Evolutionary conservation across 1,140 invertebrate species (phyloP), one percentile per base, ranked within the genome.

Genomic region (Thaumatotibia leucotreta): DNA sequence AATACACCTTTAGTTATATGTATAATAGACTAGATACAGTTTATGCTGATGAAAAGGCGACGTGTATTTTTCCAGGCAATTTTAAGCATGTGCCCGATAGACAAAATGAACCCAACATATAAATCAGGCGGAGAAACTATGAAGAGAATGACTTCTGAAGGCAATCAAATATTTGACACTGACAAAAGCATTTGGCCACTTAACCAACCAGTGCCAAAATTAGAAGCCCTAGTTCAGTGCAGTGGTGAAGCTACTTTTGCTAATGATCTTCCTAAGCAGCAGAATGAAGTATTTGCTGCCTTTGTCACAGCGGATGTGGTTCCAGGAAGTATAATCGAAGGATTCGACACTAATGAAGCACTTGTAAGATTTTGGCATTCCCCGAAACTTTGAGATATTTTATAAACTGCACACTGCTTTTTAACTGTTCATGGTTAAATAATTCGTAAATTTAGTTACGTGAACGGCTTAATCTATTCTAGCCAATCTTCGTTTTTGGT

Each of bases 121-220:
- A 86, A 80, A 64, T 93, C 92, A 63, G 94, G 93, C 9, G 92
- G 90, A 0, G 70, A 75, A 27, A 63, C 92, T 10, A 76, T 94
- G 32, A 84, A 92, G 58, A 91, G 95, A 62, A 88, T 87, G 32
- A 67, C 93, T 4, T 96, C 95, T 0, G 92, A 92, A 14, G 95
- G 94, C n/a, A 91, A 87, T 65, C 95, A 96, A 76, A 91, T 91
- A 32, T 96, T 92, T 82, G 93, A 95, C 50, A 94, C 93, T 0
- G 92, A 95, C 72, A 91, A 93, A 75, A 89, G 89, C 22, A 62
- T 94, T 4, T 96, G 94, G 93, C 96, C 96, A 3, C 72, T 96
- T 22, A 95, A 93, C 74, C 89, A 96, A 80, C 94, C 95, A 0
- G 74, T 96, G 27, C 91, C 92, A 1, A 97, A 96, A 84, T 61